Evolutionary conservation across 2,797 vertebrate species (phyloP).

Genomic region (Hybognathus amarus): DNA sequence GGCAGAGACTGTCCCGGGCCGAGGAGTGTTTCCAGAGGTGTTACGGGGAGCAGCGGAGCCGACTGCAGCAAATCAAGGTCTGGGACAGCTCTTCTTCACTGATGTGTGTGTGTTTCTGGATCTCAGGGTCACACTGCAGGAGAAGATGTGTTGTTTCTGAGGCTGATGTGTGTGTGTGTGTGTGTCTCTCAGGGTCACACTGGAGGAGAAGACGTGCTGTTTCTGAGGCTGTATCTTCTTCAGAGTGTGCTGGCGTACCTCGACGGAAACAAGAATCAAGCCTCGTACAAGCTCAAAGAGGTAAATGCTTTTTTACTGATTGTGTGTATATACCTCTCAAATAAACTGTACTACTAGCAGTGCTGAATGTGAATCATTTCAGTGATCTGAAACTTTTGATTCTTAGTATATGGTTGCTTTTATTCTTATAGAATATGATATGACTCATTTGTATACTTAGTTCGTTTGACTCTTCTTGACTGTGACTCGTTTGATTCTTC

Average conservation of each 20-base stretch:
- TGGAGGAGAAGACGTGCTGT: conserved; percentile 92
- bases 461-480: background rate
- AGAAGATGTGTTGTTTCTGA: conserved; percentile 93
- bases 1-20: conserved; percentile 82
- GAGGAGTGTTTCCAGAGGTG: conserved; percentile 87
- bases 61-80: conserved; percentile 91
- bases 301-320: conserved; percentile 67
- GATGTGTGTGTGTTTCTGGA: no score
- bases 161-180: conserved; percentile 69
- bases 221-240: conserved; percentile 91
- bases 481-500: background rate
- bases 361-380: background rate
- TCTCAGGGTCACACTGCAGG: conserved; percentile 88
- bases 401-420: background rate
- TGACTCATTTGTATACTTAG: background rate
- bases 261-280: conserved; percentile 84
- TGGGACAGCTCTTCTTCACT: no score
- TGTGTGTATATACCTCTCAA: background rate
- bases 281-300: conserved; percentile 80
- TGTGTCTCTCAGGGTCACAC: conserved; percentile 83
- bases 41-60: conserved; percentile 87
- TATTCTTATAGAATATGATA: background rate
- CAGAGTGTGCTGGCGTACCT: conserved; percentile 89
- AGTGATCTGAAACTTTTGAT: background rate
- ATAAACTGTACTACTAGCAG: background rate